Evolutionary conservation across 1,140 invertebrate species (phyloP).

Genomic region (Xylocopa sonorina): DNA sequence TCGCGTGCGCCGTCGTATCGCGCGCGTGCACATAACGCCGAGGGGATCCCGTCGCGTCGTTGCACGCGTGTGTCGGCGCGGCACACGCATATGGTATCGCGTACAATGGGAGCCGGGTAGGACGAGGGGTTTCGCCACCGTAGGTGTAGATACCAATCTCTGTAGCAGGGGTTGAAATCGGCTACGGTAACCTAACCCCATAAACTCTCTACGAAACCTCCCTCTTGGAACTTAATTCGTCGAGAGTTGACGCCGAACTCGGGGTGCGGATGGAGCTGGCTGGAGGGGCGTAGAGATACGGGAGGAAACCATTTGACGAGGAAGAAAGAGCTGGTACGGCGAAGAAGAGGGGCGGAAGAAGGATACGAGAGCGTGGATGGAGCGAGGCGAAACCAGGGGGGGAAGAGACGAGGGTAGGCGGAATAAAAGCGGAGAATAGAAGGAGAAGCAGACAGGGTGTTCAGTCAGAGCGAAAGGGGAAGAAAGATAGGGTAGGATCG

Average conservation of each 20-base stretch:
- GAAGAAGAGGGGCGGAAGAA: too few relatives aligned
- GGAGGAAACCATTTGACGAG: background rate
- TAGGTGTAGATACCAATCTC: constrained; percentile 77
- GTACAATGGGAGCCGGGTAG: background rate
- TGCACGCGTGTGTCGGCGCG: constrained; percentile 20
- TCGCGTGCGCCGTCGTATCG: constrained; percentile 71
- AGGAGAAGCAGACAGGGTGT: background rate
- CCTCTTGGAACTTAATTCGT: constrained; percentile 78
- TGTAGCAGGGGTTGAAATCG: constrained; percentile 75
- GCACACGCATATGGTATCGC: constrained; percentile 33
- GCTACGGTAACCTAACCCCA: constrained; percentile 73
- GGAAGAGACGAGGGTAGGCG: background rate
- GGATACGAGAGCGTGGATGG: background rate
- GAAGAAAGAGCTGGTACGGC: background rate
- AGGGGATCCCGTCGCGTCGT: background rate
- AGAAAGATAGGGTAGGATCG: constrained; percentile 48
- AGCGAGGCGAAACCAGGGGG: constrained; percentile 12
- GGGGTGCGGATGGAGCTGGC: background rate
- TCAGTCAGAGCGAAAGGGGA: constrained; percentile 48
- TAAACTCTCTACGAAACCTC: constrained; percentile 69
- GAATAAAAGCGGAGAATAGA: background rate
- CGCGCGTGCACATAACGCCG: constrained; percentile 14
- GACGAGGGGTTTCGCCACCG: constrained; percentile 52
- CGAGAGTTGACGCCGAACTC: constrained; percentile 60
- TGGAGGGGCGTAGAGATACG: background rate